Conservation (phyloP, 1,140 invertebrate genomes). For the Mercenaria mercenaria region DNA sequence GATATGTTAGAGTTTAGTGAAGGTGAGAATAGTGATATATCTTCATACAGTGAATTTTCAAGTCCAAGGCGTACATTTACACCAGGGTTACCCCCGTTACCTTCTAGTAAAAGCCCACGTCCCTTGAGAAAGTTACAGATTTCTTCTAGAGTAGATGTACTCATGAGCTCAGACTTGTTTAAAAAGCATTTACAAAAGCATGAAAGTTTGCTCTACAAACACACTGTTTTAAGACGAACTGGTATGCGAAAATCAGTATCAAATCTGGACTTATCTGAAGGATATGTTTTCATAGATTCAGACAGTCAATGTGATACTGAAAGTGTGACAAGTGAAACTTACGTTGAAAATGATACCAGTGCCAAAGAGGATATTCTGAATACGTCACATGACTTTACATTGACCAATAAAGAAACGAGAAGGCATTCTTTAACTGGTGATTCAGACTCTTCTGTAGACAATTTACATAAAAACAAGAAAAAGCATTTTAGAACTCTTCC, state of each 20-base stretch:
- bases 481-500: conserved; percentile 50
- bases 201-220: conserved; percentile 33
- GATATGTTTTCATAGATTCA: conserved; percentile 20
- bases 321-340: conserved; percentile 26
- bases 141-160: conserved; percentile 57
- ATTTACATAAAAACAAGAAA: conserved; percentile 22
- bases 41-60: conserved; percentile 22
- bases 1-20: background rate
- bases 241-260: conserved; percentile 56
- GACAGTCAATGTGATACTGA: conserved; percentile 48
- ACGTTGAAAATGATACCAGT: background rate
- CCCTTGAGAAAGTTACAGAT: conserved; percentile 49
- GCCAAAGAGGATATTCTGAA: background rate
- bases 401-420: background rate
- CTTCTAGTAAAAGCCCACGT: conserved; percentile 34
- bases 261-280: conserved; percentile 50
- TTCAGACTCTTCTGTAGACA: background rate
- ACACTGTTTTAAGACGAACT: conserved; percentile 22
- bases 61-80: conserved; percentile 49
- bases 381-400: background rate
- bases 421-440: conserved; percentile 45
- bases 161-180: conserved; percentile 62
- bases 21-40: conserved; percentile 19
- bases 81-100: conserved; percentile 31
- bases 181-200: conserved; percentile 62